Percentiles rank a stretch among this genome's conserved stretches.
Evolutionary conservation across 2,113 vertebrate genomes (phyloP).

Genomic region (Colius striatus): DNA sequence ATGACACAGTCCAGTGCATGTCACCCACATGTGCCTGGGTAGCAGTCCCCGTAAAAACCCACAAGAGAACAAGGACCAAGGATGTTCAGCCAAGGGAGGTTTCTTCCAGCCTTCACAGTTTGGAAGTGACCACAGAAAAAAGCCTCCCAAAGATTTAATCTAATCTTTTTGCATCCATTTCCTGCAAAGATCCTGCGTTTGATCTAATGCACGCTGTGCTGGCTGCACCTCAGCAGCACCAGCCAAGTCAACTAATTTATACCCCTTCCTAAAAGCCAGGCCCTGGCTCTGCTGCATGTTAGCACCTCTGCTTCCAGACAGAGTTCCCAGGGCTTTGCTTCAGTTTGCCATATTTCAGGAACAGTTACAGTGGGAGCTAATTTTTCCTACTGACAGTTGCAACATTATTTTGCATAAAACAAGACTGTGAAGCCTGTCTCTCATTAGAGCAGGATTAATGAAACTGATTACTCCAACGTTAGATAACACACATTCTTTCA

Average conservation of each 20-base stretch:
- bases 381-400: neutral
- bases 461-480: neutral
- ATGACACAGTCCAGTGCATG: accelerated
- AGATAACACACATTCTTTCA: neutral
- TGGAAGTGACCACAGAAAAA: neutral
- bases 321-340: neutral
- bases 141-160: neutral
- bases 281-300: neutral
- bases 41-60: neutral
- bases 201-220: neutral
- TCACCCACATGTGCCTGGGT: neutral
- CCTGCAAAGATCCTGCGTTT: neutral
- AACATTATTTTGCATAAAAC: neutral
- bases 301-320: neutral
- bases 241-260: neutral
- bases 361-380: neutral
- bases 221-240: neutral
- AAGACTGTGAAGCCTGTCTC: neutral
- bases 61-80: neutral
- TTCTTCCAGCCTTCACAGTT: neutral
- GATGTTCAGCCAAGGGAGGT: neutral
- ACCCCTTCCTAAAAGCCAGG: neutral
- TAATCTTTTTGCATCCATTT: neutral
- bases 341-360: neutral
- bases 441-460: neutral